Percentiles rank a stretch among this genome's conserved stretches.
Conservation (phyloP, 2,888 invertebrate genomes). For the Orchesellides sinensis region DNA sequence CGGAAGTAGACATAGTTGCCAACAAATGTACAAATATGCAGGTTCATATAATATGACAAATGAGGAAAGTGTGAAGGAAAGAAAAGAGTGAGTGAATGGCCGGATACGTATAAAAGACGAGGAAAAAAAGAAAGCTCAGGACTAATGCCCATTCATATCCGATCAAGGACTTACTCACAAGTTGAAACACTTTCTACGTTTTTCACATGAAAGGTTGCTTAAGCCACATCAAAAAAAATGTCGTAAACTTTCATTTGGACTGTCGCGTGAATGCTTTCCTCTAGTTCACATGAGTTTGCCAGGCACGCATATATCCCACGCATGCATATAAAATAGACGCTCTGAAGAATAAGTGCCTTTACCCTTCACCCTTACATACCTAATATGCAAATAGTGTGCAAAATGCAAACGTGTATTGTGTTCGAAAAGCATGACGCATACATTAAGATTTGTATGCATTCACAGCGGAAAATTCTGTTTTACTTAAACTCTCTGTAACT, state of each 20-base stretch:
- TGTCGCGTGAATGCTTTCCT: slow-evolving; percentile 10
- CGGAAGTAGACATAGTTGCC: slow-evolving; percentile 6
- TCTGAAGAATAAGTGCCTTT: too few relatives aligned
- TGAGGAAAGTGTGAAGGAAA: neutral
- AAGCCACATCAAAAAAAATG: neutral
- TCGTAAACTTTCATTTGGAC: neutral
- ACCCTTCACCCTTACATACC: too few relatives aligned
- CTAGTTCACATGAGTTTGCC: neutral
- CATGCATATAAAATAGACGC: too few relatives aligned
- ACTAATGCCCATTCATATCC: too few relatives aligned
- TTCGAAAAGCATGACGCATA: too few relatives aligned
- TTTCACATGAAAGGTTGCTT: neutral
- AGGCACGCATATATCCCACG: too few relatives aligned
- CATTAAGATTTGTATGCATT: neutral
- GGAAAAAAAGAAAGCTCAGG: too few relatives aligned
- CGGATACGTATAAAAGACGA: neutral
- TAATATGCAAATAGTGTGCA: too few relatives aligned
- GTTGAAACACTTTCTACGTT: neutral
- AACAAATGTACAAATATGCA: neutral
- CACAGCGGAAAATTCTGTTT: neutral
- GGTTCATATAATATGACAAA: neutral
- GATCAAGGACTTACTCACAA: too few relatives aligned
- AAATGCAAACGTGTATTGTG: too few relatives aligned
- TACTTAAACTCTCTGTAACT: neutral
- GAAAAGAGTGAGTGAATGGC: neutral